phyloP scores from a whole-genome alignment of 2,797 vertebrate species.

The Rhodeus uyekii region DNA sequence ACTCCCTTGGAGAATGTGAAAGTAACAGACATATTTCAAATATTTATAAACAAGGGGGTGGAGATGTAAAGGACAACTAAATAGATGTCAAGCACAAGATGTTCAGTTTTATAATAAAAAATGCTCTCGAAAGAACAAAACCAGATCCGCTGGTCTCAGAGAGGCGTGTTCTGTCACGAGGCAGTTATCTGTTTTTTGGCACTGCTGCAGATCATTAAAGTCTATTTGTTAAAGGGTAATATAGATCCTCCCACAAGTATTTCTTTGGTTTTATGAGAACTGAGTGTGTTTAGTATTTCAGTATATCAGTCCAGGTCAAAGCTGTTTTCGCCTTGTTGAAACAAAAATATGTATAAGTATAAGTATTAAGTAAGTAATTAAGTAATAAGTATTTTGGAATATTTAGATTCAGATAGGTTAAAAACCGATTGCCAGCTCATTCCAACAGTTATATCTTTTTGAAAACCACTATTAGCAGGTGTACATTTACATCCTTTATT shows the following conservation, averaged over 20 bases:
- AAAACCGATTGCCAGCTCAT: slow-evolving; percentile 4
- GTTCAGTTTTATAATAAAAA: slow-evolving; percentile 36
- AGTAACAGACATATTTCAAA: slow-evolving; percentile 25
- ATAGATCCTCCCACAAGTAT: slow-evolving; percentile 20
- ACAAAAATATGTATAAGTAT: neutral
- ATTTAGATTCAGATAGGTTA: neutral
- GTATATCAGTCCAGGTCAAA: neutral
- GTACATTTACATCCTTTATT: neutral
- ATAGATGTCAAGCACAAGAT: slow-evolving; percentile 41
- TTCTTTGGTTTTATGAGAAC: slow-evolving; percentile 17
- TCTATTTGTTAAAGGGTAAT: slow-evolving; percentile 42
- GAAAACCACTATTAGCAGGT: neutral
- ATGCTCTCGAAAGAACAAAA: slow-evolving; percentile 30
- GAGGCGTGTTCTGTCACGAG: slow-evolving; percentile 13
- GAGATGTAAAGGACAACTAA: slow-evolving; percentile 31
- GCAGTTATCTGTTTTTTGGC: slow-evolving; percentile 39
- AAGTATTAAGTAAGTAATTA: too few relatives aligned
- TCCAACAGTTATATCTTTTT: neutral
- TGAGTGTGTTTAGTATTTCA: neutral
- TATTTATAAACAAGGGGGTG: slow-evolving; percentile 28
- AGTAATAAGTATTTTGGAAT: slow-evolving; percentile 2
- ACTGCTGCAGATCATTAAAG: slow-evolving; percentile 41
- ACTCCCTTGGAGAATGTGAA: slow-evolving; percentile 7
- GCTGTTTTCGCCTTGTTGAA: slow-evolving; percentile 9
- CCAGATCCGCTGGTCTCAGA: slow-evolving; percentile 10